Percentiles rank a stretch among this genome's conserved stretches.
Conservation (phyloP, 2,888 invertebrate species). For the Netelia melanura region DNA sequence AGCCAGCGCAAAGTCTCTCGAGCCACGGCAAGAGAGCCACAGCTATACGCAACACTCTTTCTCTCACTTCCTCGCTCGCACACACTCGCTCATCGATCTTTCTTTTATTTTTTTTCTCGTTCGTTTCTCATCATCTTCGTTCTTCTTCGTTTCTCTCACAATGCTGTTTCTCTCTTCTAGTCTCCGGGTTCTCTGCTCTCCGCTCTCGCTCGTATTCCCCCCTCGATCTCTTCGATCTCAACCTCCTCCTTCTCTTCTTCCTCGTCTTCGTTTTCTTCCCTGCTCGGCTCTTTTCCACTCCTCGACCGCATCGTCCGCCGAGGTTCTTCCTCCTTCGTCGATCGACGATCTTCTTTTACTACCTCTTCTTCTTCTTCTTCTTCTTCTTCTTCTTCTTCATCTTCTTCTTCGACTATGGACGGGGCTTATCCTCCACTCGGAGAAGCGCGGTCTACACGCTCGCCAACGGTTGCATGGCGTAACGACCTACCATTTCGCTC, state of each 20-base stretch:
- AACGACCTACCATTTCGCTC: slow-evolving; percentile 73
- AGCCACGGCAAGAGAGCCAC: slow-evolving; percentile 21
- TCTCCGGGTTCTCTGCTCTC: slow-evolving; percentile 7
- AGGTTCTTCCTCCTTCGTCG: slow-evolving; percentile 65
- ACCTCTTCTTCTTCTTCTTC: slow-evolving; percentile 1
- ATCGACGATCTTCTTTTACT: slow-evolving; percentile 40
- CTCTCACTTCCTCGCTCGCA: slow-evolving; percentile 36
- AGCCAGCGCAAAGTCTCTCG: slow-evolving; percentile 54
- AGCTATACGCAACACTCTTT: slow-evolving; percentile 48
- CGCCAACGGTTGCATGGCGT: slow-evolving; percentile 66
- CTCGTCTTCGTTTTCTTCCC: slow-evolving; percentile 36
- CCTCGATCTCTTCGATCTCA: slow-evolving; percentile 22
- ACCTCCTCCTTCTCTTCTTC: slow-evolving; percentile 22
- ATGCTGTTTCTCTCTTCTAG: slow-evolving; percentile 31
- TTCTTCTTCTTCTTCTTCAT: slow-evolving; percentile 2
- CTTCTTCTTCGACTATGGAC: background rate
- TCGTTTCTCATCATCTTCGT: slow-evolving; percentile 45
- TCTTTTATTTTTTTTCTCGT: slow-evolving; percentile 43
- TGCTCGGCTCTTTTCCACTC: slow-evolving; percentile 41
- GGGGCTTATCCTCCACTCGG: slow-evolving; percentile 23
- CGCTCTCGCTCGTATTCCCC: slow-evolving; percentile 25
- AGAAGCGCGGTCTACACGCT: slow-evolving; percentile 33
- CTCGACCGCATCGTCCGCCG: slow-evolving; percentile 34
- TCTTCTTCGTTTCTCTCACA: background rate
- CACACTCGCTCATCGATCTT: slow-evolving; percentile 32